These are phyloP conservation scores for Solenopsis invicta DNA, from an alignment of 1,140 invertebrate genomes.

Conservation along the genomic window DNA sequence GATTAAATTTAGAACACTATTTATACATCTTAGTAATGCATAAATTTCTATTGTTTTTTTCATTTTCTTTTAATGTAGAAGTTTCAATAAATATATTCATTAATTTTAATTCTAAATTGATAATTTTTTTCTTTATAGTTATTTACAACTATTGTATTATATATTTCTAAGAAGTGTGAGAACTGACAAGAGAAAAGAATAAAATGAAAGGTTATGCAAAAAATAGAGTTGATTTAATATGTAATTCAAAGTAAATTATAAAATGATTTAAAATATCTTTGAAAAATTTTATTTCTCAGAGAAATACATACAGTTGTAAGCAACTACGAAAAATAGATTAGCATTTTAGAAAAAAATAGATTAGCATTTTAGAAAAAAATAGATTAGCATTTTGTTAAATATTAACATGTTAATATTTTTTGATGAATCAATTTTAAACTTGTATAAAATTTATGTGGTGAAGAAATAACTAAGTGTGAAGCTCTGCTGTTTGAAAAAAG, in stretches of 20 bases:
- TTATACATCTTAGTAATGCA: not conserved
- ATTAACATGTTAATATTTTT: not conserved
- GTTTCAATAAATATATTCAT: no score
- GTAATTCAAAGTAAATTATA: not conserved
- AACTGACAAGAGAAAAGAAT: not conserved
- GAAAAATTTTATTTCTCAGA: not conserved
- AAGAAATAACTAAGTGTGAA: not conserved
- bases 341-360: slow-evolving; percentile 4
- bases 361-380: slow-evolving; percentile 10
- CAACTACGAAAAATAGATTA: slow-evolving; percentile 4
- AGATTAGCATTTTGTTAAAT: slow-evolving; percentile 8
- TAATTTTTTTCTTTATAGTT: no score
- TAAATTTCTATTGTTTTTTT: not conserved
- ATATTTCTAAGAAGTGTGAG: no score
- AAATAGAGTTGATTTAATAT: not conserved
- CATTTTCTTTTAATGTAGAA: not conserved
- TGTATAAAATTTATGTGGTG: not conserved
- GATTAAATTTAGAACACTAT: not conserved
- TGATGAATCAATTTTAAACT: not conserved
- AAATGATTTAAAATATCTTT: not conserved
- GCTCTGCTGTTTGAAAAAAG: not conserved
- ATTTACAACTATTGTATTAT: no score
- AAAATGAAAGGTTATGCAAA: not conserved
- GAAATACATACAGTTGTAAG: not conserved
- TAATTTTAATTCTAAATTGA: no score